Percentiles rank a stretch among this genome's conserved stretches.
These are phyloP conservation scores for Orthonychiurus folsomi DNA, from an alignment of 2,888 invertebrate genomes.

Conservation along the genomic window DNA sequence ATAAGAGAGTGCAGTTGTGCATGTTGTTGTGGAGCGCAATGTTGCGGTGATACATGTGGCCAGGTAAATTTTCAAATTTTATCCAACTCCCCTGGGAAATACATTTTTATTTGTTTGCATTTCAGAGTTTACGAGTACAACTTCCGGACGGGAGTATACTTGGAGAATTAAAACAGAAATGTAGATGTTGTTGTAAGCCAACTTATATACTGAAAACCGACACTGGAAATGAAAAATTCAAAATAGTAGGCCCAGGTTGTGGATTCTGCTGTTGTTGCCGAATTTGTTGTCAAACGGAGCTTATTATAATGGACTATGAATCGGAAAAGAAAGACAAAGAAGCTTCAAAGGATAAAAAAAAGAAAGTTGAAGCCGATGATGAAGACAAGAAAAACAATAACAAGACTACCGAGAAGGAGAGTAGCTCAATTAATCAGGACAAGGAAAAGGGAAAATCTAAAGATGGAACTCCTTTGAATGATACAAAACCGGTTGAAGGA, in stretches of 20 bases:
- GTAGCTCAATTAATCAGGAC: background rate
- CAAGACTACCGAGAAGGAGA: background rate
- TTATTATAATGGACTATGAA: background rate
- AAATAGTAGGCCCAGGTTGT: constrained; percentile 1
- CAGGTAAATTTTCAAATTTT: background rate
- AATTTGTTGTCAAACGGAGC: constrained; percentile 5
- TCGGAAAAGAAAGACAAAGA: background rate
- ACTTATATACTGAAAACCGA: background rate
- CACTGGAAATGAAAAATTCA: background rate
- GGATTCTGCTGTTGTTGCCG: constrained; percentile 11
- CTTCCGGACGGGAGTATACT: background rate
- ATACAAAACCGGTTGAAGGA: background rate
- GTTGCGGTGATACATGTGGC: constrained; percentile 6
- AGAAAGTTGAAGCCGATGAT: background rate
- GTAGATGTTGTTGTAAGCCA: background rate
- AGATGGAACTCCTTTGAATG: no score
- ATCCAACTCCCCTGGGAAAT: background rate
- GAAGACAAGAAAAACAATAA: background rate
- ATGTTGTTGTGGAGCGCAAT: constrained; percentile 4
- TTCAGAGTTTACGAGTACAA: background rate
- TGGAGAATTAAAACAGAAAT: background rate
- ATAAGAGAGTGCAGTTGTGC: background rate
- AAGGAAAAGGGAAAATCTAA: no score
- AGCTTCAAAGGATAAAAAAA: background rate
- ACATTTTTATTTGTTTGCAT: background rate